Conservation (phyloP, 2,797 vertebrate species). For the Gobionotothen gibberifrons region DNA sequence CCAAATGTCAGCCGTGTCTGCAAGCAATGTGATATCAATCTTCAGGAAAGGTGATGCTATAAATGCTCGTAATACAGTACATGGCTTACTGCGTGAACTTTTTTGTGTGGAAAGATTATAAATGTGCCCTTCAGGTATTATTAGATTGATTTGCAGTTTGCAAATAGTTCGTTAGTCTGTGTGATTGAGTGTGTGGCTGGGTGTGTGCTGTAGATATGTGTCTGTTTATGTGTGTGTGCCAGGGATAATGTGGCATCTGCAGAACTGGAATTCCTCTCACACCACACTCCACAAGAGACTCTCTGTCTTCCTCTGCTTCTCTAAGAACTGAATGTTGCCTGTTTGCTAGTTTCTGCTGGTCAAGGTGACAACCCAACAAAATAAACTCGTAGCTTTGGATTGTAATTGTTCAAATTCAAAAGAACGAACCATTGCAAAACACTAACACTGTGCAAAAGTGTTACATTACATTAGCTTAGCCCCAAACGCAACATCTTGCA, state of each 20-base stretch:
- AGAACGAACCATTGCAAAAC: not conserved
- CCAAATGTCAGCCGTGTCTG: conserved; percentile 65
- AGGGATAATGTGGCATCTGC: conserved; percentile 53
- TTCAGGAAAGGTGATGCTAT: conserved; percentile 20
- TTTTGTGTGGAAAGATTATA: conserved; percentile 16
- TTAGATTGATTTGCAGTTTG: conserved; percentile 43
- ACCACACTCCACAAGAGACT: conserved; percentile 46
- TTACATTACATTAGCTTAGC: no score
- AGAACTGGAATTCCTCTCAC: conserved; percentile 37
- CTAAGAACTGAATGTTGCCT: conserved; percentile 19
- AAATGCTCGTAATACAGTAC: conserved; percentile 28
- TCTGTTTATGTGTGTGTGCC: conserved; percentile 35
- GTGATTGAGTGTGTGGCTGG: conserved; percentile 16
- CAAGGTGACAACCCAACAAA: conserved; percentile 6
- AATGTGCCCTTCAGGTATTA: conserved; percentile 35
- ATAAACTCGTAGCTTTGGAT: not conserved
- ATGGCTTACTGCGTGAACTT: conserved; percentile 8
- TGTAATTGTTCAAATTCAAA: conserved; percentile 9
- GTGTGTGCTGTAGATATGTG: conserved; percentile 25
- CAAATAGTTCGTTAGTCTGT: not conserved
- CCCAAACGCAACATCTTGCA: no score
- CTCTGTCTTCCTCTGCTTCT: conserved; percentile 23
- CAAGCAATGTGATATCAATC: conserved; percentile 54
- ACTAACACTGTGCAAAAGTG: not conserved
- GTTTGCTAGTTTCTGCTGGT: conserved; percentile 32